These are phyloP conservation scores for Epinephelus moara DNA, from an alignment of 2,113 vertebrate species.

Conservation along the genomic window DNA sequence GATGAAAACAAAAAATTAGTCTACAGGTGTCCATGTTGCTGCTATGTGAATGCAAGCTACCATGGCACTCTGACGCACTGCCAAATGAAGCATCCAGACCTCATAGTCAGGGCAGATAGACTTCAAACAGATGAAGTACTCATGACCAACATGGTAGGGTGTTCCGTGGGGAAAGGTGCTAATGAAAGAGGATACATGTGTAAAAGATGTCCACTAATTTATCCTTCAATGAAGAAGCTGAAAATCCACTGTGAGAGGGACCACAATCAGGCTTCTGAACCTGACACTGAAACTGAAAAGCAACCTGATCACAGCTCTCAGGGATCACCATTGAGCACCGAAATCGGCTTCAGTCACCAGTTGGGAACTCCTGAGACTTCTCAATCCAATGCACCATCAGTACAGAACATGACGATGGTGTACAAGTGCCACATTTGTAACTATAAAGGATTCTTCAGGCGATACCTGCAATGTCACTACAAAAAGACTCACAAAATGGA, in stretches of 20 bases:
- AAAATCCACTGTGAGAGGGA: constrained; percentile 87
- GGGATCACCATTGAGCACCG: constrained; percentile 68
- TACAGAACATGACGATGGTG: accelerated
- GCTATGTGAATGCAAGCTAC: constrained; percentile 89
- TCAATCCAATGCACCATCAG: not conserved
- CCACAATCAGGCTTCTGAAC: constrained; percentile 80
- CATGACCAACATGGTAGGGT: constrained; percentile 77
- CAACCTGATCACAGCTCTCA: constrained; percentile 70
- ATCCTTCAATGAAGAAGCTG: constrained; percentile 86
- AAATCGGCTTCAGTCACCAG: not conserved
- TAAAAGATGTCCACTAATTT: constrained; percentile 87
- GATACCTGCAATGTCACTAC: constrained; percentile 61
- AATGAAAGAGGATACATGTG: constrained; percentile 90
- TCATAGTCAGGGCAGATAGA: constrained; percentile 88
- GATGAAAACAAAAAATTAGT: constrained; percentile 65
- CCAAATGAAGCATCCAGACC: constrained; percentile 89
- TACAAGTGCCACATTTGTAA: constrained; percentile 66
- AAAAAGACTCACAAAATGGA: constrained; percentile 62
- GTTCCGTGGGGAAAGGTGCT: constrained; percentile 79
- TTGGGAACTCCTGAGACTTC: not conserved
- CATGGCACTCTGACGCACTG: constrained; percentile 93
- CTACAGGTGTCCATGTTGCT: constrained; percentile 90
- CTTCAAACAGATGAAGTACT: constrained; percentile 88
- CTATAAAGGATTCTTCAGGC: constrained; percentile 29
- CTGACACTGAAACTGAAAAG: constrained; percentile 68